Evolutionary conservation across 2,797 vertebrate genomes (phyloP).

Genomic region (Pitangus sulphuratus): DNA sequence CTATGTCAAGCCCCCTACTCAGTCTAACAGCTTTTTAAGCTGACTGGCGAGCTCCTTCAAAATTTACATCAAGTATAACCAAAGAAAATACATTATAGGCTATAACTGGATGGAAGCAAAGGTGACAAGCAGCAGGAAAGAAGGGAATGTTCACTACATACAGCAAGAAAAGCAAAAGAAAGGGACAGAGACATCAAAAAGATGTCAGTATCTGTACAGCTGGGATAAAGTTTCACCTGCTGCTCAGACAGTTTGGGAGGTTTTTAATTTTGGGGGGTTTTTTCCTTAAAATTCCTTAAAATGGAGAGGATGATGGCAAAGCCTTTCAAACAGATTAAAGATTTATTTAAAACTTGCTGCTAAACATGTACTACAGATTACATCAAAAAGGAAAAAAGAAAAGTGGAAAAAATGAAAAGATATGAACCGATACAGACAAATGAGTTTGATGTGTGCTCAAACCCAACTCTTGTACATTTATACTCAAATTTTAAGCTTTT

Average conservation of each 20-base stretch:
- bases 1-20: background rate
- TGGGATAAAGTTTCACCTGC: background rate
- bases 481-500: background rate
- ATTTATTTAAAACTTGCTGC: background rate
- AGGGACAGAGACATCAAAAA: background rate
- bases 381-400: background rate
- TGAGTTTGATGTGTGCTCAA: background rate
- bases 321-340: background rate
- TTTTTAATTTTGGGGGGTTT: fast-evolving
- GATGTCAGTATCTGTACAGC: fast-evolving
- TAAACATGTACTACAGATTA: background rate
- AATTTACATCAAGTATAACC: background rate
- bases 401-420: background rate
- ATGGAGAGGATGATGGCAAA: background rate
- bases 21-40: background rate
- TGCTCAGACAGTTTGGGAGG: background rate
- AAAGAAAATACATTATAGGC: background rate
- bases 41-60: background rate
- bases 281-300: background rate
- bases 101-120: background rate
- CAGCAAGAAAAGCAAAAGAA: background rate
- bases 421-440: background rate
- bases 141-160: background rate
- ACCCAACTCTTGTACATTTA: background rate
- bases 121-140: background rate